A percentile compares a stretch with the other conserved stretches of the same genome.
Evolutionary conservation across 2,797 vertebrate species (phyloP).

Genomic region (Centroberyx gerrardi): DNA sequence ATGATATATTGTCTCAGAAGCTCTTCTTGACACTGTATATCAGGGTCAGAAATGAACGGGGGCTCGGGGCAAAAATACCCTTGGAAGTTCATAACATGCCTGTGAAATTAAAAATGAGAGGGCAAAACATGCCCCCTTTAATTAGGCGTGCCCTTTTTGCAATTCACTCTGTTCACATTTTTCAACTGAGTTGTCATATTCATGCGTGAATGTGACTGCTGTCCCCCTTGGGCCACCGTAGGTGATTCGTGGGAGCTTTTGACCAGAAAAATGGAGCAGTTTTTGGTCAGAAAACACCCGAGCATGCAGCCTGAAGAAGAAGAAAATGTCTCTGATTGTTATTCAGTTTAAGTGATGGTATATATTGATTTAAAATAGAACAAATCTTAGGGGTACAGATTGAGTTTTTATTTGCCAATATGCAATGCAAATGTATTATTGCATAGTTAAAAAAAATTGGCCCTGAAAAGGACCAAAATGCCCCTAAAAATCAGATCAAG

Average conservation of each 20-base stretch:
- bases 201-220: constrained; percentile 6
- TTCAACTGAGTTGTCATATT: neutral
- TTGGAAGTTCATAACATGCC: constrained; percentile 13
- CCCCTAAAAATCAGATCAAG: too few relatives aligned
- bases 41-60: neutral
- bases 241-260: neutral
- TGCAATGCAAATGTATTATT: too few relatives aligned
- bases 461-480: too few relatives aligned
- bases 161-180: neutral
- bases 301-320: neutral
- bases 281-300: neutral
- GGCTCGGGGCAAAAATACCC: constrained; percentile 3
- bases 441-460: too few relatives aligned
- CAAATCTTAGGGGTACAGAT: neutral
- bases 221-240: neutral
- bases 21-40: constrained; percentile 27
- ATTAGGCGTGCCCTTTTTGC: constrained; percentile 15
- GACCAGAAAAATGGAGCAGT: neutral
- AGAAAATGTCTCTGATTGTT: neutral
- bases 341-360: neutral
- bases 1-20: constrained; percentile 19
- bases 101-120: constrained; percentile 40
- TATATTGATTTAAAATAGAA: neutral
- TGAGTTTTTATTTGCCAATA: neutral
- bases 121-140: constrained; percentile 13